Conservation (phyloP, 2,888 invertebrate species). For the Polyommatus icarus region DNA sequence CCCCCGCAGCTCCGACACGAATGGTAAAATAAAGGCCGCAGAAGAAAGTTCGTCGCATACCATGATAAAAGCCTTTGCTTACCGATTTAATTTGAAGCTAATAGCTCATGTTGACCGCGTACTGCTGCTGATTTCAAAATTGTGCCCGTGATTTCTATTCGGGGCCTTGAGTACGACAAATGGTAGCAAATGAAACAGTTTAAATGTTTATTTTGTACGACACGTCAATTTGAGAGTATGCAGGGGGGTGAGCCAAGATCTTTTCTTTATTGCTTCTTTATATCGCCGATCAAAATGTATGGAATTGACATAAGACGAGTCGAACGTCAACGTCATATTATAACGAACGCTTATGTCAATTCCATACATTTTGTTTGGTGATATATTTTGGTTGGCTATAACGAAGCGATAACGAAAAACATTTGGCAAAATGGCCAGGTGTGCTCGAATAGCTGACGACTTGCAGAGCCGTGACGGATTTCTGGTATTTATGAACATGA, state of each 20-base stretch:
- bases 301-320: too few species aligned
- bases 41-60: slow-evolving; percentile 68
- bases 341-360: too few species aligned
- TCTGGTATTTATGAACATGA: not conserved
- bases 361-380: too few species aligned
- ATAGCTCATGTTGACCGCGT: slow-evolving; percentile 60
- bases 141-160: slow-evolving; percentile 39
- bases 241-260: too few species aligned
- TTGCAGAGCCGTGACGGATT: not conserved
- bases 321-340: too few species aligned
- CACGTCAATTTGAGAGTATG: not conserved
- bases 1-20: slow-evolving; percentile 60
- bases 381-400: too few species aligned
- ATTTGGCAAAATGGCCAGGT: too few species aligned
- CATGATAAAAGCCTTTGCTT: slow-evolving; percentile 64
- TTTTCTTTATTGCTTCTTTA: too few species aligned
- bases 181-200: slow-evolving; percentile 6
- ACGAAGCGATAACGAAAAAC: too few species aligned
- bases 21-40: slow-evolving; percentile 66
- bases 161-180: slow-evolving; percentile 22
- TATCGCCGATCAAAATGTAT: too few species aligned
- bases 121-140: slow-evolving; percentile 46
- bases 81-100: slow-evolving; percentile 62
- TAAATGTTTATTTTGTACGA: not conserved
- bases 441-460: not conserved